Conservation (phyloP, 92 coral and sea anemone species). For the Zoanthus sociatus region DNA sequence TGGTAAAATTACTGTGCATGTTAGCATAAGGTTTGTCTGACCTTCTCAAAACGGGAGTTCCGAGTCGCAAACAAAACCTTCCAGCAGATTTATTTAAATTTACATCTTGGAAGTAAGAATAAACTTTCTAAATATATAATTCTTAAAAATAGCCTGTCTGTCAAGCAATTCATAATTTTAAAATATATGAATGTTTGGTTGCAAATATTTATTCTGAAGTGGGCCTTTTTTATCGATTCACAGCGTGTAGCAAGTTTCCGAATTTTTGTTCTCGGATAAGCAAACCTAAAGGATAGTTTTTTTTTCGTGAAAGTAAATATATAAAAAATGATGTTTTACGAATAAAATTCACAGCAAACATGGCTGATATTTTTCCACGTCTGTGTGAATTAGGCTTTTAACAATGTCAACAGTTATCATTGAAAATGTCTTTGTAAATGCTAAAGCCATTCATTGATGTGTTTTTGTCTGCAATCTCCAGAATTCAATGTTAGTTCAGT, state of each 20-base stretch:
- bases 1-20: too few species aligned
- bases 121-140: not conserved
- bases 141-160: slow-evolving; percentile 11
- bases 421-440: not conserved
- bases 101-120: not conserved
- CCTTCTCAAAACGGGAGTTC: too few species aligned
- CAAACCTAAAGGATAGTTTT: not conserved
- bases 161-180: slow-evolving; percentile 4
- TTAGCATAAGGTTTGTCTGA: too few species aligned
- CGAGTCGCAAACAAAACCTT: too few species aligned
- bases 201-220: slow-evolving; percentile 32
- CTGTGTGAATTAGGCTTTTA: slow-evolving; percentile 9
- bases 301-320: not conserved
- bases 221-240: slow-evolving; percentile 13
- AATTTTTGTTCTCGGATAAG: slow-evolving; percentile 1
- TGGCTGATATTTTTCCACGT: not conserved
- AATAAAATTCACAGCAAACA: slow-evolving; percentile 10
- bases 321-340: not conserved
- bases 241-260: slow-evolving; percentile 31
- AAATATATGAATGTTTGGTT: slow-evolving; percentile 36
- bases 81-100: not conserved
- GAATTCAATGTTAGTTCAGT: not conserved
- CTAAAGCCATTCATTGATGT: not conserved
- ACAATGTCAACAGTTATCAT: not conserved
- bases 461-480: slow-evolving; percentile 2